Base-by-base conservation (phyloP, 2,888 invertebrate species). In the Euplagia quadripunctaria region DNA sequence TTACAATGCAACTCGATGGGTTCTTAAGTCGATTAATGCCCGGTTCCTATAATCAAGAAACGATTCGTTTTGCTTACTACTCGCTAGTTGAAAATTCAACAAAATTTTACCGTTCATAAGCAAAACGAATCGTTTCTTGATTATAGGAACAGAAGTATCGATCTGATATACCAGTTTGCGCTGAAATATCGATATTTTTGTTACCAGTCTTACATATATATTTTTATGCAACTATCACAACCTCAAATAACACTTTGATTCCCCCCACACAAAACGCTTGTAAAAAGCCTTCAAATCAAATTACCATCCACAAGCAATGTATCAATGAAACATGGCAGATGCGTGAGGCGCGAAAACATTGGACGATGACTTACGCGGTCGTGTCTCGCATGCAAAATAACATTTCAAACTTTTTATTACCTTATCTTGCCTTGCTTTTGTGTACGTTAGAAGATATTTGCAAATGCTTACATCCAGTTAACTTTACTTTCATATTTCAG, bases 261-360 rank as follows among this genome's bases (percentile, higher is more conserved):
- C 14, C 73, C 41, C 49, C 58, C 14, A 68, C 52, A 8, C 65
- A 80, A 58, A 75, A 73, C 68, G 63, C 64, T 58, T 42, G 64
- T 70, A 31, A 82, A 82, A 79, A 58, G 51, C 66, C 52, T 72
- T 52, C 43, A 72, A 82, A 74, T 42, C 72, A 64, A 72, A 82
- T 83, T 79, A 81, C 73, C 75, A 82, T 81, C 63, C 63, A 71
- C 64, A 79, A 76, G 74, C 81, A 71, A 78, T 78, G 79, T 79
- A 79, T 83, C 76, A 52, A 75, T 73, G 75, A 74, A 72, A 49
- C 73, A 81, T 74, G 79, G 77, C 76, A 46, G 67, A 72, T 64
- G 82, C 83, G 83, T 79, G 82, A 69, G 51, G 51, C n/a, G 72
- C 51, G 20, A 61, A 76, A 78, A 77, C 79, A 75, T 71, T 9